A percentile compares a stretch with the other conserved stretches of the same genome.
These are phyloP conservation scores for Trichosurus vulpecula DNA, from an alignment of 2,797 vertebrate species.

Conservation along the genomic window DNA sequence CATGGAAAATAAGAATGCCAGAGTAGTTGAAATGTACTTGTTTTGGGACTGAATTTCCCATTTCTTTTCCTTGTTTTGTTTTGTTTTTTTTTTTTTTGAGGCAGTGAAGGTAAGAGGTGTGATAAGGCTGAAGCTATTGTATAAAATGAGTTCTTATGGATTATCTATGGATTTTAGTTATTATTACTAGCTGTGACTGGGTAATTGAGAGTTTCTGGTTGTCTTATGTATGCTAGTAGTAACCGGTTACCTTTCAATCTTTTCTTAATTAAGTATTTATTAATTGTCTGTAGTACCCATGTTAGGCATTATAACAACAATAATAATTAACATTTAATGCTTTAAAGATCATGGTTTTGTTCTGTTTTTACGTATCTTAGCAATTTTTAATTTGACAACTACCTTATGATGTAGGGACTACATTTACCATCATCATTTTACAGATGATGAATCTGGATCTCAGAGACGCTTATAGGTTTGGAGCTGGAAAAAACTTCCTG, in stretches of 20 bases:
- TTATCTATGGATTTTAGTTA: background rate
- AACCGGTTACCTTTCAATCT: background rate
- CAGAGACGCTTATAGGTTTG: background rate
- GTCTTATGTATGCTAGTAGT: background rate
- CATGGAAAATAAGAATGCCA: background rate
- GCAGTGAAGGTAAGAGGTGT: background rate
- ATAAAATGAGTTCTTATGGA: background rate
- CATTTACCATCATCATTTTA: background rate
- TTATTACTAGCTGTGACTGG: background rate
- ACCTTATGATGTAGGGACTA: background rate
- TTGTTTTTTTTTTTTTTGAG: background rate
- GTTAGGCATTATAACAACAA: background rate
- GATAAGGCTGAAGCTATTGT: background rate
- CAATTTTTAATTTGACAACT: background rate
- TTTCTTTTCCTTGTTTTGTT: background rate
- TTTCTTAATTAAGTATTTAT: background rate
- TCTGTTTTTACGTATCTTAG: background rate
- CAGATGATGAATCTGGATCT: background rate
- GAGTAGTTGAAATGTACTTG: background rate
- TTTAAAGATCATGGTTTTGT: background rate
- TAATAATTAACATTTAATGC: background rate
- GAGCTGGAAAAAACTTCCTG: background rate
- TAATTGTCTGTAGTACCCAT: background rate
- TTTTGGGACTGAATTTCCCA: accelerated
- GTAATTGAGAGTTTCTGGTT: background rate